These are phyloP conservation scores for Onthophagus sagittarius DNA, from an alignment of 2,888 invertebrate species.

Conservation along the genomic window DNA sequence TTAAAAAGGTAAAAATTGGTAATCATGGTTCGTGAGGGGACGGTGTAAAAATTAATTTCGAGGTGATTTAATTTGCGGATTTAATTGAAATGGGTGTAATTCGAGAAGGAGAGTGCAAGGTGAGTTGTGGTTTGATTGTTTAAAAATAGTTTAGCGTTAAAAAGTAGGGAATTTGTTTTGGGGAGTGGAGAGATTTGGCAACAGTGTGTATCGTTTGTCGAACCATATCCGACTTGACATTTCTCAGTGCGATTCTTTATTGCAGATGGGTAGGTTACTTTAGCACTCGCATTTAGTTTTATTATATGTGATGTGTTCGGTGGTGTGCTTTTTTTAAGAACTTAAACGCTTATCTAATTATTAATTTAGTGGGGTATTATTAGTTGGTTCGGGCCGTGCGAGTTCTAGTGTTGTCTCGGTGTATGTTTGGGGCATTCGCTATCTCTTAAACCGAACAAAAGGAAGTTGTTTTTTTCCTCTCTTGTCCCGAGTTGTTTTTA, in stretches of 20 bases:
- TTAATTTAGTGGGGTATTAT: neutral
- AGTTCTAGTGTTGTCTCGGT: neutral
- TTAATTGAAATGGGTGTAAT: neutral
- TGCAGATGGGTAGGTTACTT: constrained; percentile 24
- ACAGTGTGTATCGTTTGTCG: constrained; percentile 11
- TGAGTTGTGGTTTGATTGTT: neutral
- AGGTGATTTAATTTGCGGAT: neutral
- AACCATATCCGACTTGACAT: constrained; percentile 25
- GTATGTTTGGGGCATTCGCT: neutral
- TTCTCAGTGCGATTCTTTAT: constrained; percentile 23
- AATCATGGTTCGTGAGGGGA: neutral
- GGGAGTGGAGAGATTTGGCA: neutral
- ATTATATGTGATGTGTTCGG: constrained; percentile 22
- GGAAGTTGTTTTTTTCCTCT: constrained; percentile 4
- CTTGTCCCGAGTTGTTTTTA: neutral
- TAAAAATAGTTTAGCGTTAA: neutral
- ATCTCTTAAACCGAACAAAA: constrained; percentile 3
- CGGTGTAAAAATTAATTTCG: neutral
- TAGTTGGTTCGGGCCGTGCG: neutral
- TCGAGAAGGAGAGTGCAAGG: neutral
- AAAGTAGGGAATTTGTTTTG: neutral
- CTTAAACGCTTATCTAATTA: neutral
- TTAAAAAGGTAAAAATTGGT: neutral
- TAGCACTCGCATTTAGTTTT: constrained; percentile 14
- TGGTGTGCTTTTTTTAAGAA: constrained; percentile 21